Evolutionary conservation across 2,888 invertebrate genomes (phyloP).

Genomic region (Pristionchus entomophagus): DNA sequence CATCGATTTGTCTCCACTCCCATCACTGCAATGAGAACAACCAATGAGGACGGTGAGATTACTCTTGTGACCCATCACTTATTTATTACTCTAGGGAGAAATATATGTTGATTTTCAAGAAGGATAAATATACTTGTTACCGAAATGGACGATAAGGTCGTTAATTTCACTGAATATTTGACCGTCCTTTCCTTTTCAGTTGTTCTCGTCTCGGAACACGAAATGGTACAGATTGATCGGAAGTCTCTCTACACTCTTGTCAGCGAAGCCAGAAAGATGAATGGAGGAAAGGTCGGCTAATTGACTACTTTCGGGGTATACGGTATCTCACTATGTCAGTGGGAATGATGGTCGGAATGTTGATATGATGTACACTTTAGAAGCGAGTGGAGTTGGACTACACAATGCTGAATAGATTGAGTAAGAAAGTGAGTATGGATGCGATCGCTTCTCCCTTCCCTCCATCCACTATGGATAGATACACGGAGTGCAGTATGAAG

Average conservation of each 20-base stretch:
- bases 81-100: neutral
- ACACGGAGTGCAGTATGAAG: constrained; percentile 10
- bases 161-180: too few relatives aligned
- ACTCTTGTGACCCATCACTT: neutral
- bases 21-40: constrained; percentile 33
- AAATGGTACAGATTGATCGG: constrained; percentile 44
- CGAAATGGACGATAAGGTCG: too few relatives aligned
- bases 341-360: neutral
- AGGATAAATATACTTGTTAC: neutral
- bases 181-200: neutral
- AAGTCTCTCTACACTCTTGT: constrained; percentile 27
- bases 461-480: constrained; percentile 30
- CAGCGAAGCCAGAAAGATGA: constrained; percentile 33
- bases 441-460: neutral
- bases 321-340: too few relatives aligned
- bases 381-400: constrained; percentile 33
- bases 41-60: neutral
- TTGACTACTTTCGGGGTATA: too few relatives aligned
- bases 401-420: neutral
- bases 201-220: constrained; percentile 9
- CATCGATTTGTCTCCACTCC: constrained; percentile 38
- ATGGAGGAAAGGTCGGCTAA: neutral
- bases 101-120: neutral
- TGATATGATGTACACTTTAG: neutral
- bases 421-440: constrained; percentile 4